Conservation (phyloP, 2,113 vertebrate genomes). For the Trogon melanurus region DNA sequence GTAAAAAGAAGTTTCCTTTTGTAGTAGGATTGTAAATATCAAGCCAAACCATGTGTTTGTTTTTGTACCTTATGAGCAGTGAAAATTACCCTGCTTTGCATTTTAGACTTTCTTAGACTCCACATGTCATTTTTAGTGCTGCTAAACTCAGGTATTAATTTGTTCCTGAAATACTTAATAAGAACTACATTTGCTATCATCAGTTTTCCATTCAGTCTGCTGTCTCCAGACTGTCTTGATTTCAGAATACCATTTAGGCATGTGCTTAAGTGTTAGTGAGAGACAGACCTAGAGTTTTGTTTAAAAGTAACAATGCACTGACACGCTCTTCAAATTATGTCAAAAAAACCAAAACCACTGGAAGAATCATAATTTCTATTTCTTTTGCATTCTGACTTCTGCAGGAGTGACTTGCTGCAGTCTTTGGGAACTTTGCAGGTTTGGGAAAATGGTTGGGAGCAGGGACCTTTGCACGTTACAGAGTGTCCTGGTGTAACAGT, state of each 20-base stretch:
- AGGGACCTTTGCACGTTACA: rapidly evolving
- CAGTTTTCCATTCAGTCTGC: neutral
- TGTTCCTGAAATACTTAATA: neutral
- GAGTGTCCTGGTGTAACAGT: neutral
- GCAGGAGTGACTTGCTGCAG: neutral
- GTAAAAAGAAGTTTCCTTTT: neutral
- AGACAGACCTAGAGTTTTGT: neutral
- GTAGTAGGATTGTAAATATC: neutral
- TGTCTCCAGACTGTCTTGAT: neutral
- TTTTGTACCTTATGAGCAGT: neutral
- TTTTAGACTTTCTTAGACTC: neutral
- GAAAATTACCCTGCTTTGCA: neutral
- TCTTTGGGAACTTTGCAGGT: neutral
- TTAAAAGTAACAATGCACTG: neutral
- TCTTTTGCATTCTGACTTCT: neutral
- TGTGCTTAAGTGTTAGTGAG: neutral
- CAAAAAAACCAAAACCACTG: neutral
- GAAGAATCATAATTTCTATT: neutral
- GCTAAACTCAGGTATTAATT: neutral
- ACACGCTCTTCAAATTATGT: neutral
- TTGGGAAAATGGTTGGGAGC: neutral
- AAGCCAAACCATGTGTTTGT: neutral
- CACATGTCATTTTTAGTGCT: neutral
- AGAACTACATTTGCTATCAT: neutral
- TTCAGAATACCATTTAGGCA: neutral